Base-by-base conservation (phyloP, 2,113 vertebrate species). In the Heptranchias perlo region DNA sequence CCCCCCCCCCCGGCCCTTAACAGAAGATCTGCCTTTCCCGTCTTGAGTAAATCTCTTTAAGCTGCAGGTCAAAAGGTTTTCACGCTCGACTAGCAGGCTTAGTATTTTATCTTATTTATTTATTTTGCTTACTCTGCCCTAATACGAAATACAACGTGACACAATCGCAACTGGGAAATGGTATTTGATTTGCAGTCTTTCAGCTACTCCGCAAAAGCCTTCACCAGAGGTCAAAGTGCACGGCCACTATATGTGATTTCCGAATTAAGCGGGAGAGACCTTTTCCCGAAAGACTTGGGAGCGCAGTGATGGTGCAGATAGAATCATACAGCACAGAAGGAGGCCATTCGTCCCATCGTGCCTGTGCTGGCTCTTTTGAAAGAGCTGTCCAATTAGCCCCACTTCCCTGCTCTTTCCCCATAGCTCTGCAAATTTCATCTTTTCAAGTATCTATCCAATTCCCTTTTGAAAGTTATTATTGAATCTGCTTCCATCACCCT, bases 161-260 rank as follows among this genome's bases (percentile, higher is more conserved):
- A 96, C 73, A 97, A 96, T 89, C 97, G 96, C 96, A 97, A 96
- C 96, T 97, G 96, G 89, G 97, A 96, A 96, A 78, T 91, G 82
- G 31, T 69, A 96, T 84, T 91, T 96, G 96, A 96, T 21, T 96
- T 96, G 13, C 96, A 25, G 35, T 96, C n/a, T 96, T 97, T 96
- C 96, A 96, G 96, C 64, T 96, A 93, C 96, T 97, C 91, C 96
- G 35, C 3, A 6, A 25, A 47, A 28, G 5, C 21, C 82, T 47
- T 47, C 39, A 18, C 16, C 47, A 11, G 49, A 54, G 49, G 4
- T 7, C 84, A 49, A 49, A 87, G 23, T 47, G 49, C 44, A 52
- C 84, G 23, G 47, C 16, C 21, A 3, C 18, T 23, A 31, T 21
- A 35, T 35, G 35, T 35, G 25, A 76, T 76, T 28, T 76, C 54